Percentiles rank a stretch among this genome's conserved stretches.
These are phyloP conservation scores for Dynastes grantii DNA, from an alignment of 2,888 invertebrate genomes.

Conservation along the genomic window DNA sequence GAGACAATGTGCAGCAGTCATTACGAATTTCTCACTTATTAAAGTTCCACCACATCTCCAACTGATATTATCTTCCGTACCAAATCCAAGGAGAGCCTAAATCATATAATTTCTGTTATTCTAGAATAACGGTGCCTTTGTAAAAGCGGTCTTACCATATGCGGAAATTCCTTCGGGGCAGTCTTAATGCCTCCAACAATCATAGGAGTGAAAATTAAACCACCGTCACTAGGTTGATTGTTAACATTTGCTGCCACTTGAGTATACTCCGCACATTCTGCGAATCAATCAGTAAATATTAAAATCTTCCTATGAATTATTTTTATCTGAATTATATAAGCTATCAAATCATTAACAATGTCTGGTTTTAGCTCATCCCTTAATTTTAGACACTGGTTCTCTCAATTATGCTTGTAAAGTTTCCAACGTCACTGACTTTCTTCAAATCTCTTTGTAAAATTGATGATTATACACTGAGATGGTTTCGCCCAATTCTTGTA, in stretches of 20 bases:
- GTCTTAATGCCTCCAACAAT: conserved; percentile 55
- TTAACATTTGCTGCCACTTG: conserved; percentile 38
- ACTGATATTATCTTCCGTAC: conserved; percentile 61
- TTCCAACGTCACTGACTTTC: too few relatives aligned
- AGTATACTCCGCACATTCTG: conserved; percentile 35
- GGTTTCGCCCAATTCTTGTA: too few relatives aligned
- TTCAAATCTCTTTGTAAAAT: too few relatives aligned
- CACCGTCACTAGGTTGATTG: conserved; percentile 4
- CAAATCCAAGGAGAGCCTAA: conserved; percentile 55
- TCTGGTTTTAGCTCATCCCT: too few relatives aligned
- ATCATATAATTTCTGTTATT: conserved; percentile 22
- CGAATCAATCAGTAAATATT: not conserved
- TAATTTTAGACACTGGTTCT: too few relatives aligned
- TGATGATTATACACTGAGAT: too few relatives aligned
- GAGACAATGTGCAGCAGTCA: conserved; percentile 79
- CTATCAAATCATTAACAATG: too few relatives aligned
- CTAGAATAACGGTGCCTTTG: not conserved
- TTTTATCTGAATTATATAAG: too few relatives aligned
- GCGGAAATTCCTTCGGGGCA: conserved; percentile 58
- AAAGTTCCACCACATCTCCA: conserved; percentile 78
- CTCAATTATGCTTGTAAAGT: too few relatives aligned
- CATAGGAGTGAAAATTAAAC: conserved; percentile 7
- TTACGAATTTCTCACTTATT: conserved; percentile 75
- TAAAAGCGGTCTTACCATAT: conserved; percentile 55
- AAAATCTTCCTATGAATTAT: too few relatives aligned